phyloP scores from a whole-genome alignment of 1,140 invertebrate genomes.

The Scaptomyza montana region DNA sequence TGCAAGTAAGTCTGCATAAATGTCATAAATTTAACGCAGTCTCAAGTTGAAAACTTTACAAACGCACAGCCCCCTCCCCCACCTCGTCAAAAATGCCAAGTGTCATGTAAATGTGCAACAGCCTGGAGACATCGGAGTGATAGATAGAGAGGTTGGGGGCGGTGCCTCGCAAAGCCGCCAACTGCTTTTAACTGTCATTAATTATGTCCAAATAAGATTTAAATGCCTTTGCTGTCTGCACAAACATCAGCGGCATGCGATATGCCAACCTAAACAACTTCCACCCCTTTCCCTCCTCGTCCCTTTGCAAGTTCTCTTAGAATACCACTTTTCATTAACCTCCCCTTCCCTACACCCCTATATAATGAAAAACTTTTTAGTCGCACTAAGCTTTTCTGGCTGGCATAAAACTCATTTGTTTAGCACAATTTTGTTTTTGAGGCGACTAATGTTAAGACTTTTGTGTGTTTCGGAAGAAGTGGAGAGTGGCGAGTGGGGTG shows the following conservation, averaged over 20 bases:
- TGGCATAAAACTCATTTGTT: constrained; percentile 68
- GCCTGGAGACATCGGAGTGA: constrained; percentile 50
- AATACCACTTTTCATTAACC: neutral
- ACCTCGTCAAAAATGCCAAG: constrained; percentile 30
- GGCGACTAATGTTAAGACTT: constrained; percentile 45
- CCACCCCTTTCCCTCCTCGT: neutral
- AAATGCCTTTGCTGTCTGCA: constrained; percentile 77
- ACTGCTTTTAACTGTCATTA: constrained; percentile 82
- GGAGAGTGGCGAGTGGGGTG: neutral
- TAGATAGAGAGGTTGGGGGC: no score
- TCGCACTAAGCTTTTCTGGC: constrained; percentile 57
- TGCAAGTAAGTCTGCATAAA: constrained; percentile 63
- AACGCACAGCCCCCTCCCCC: neutral
- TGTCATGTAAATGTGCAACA: constrained; percentile 82
- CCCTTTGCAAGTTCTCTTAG: no score
- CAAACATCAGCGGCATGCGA: constrained; percentile 61
- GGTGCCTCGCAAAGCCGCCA: constrained; percentile 60
- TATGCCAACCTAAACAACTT: constrained; percentile 27
- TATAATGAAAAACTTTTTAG: constrained; percentile 50
- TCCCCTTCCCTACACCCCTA: neutral
- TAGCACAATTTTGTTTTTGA: constrained; percentile 18
- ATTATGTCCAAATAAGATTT: constrained; percentile 83
- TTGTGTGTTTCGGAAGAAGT: constrained; percentile 49
- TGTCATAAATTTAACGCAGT: constrained; percentile 81
- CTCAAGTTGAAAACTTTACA: constrained; percentile 57